phyloP scores from a whole-genome alignment of 2,888 invertebrate genomes.

The Limnephilus marmoratus region DNA sequence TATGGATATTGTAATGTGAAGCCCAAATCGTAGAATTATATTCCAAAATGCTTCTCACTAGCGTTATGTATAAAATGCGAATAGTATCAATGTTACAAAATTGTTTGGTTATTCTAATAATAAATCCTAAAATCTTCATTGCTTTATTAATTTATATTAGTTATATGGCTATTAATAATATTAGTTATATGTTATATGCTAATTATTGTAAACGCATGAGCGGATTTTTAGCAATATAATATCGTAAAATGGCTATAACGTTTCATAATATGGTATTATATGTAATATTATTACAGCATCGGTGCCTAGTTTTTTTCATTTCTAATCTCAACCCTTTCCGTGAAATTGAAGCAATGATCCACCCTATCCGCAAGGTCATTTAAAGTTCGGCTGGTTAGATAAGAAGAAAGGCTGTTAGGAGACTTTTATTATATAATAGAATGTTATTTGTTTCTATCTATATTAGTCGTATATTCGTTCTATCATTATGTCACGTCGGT shows the following conservation, averaged over 20 bases:
- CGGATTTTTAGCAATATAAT: not conserved
- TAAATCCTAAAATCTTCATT: too few species aligned
- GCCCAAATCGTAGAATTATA: too few species aligned
- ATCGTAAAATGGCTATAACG: not conserved
- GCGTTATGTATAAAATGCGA: too few species aligned
- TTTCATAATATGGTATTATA: not conserved
- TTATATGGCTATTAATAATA: too few species aligned
- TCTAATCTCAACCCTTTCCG: not conserved
- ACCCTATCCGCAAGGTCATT: not conserved
- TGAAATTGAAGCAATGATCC: not conserved
- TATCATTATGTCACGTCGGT: not conserved
- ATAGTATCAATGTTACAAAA: too few species aligned
- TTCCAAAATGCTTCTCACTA: too few species aligned
- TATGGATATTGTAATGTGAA: too few species aligned
- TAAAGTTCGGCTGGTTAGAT: not conserved
- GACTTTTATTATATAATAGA: not conserved
- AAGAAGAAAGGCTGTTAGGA: not conserved
- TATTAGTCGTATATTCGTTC: not conserved
- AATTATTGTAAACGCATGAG: not conserved
- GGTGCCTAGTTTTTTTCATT: not conserved
- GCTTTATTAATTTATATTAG: too few species aligned
- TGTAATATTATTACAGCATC: not conserved
- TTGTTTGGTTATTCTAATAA: too few species aligned
- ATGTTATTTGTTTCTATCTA: not conserved
- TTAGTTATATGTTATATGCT: too few species aligned